Evolutionary conservation across 2,888 invertebrate genomes (phyloP).

Genomic region (Nowickia ferox): DNA sequence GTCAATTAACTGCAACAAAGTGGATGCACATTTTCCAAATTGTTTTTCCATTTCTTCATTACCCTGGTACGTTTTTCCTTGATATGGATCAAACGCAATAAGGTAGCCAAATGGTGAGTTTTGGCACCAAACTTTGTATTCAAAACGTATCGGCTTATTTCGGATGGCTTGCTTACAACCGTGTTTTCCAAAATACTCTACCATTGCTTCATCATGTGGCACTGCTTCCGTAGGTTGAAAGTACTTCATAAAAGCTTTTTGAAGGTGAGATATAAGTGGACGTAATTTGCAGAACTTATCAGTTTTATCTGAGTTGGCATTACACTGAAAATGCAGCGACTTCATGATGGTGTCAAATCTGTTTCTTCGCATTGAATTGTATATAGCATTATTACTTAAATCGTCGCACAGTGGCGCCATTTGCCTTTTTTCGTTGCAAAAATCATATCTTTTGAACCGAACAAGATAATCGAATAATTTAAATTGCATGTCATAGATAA

Average conservation of each 20-base stretch:
- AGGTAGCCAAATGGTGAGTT: constrained; percentile 54
- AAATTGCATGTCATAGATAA: too few relatives aligned
- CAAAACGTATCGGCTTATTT: constrained; percentile 55
- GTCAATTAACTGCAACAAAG: constrained; percentile 12
- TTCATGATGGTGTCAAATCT: constrained; percentile 52
- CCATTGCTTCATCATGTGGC: constrained; percentile 46
- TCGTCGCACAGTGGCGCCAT: too few relatives aligned
- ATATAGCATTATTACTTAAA: constrained; percentile 42
- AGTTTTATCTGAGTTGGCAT: constrained; percentile 38
- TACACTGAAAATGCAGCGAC: constrained; percentile 31
- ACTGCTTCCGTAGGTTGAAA: constrained; percentile 7
- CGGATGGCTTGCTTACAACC: constrained; percentile 48
- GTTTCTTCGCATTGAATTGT: constrained; percentile 44
- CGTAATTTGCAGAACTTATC: constrained; percentile 37
- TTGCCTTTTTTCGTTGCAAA: too few relatives aligned
- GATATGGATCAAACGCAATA: constrained; percentile 51
- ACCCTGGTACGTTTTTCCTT: constrained; percentile 47
- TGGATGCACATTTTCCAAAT: constrained; percentile 60
- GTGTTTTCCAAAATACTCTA: constrained; percentile 49
- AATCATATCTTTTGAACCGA: too few relatives aligned
- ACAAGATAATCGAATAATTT: too few relatives aligned
- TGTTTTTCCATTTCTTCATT: constrained; percentile 32
- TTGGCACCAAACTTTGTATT: constrained; percentile 61
- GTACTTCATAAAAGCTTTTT: constrained; percentile 27
- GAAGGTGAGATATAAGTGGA: neutral